A percentile compares a stretch with the other conserved stretches of the same genome.
phyloP scores from a whole-genome alignment of 2,113 vertebrate species.

The Protobothrops mucrosquamatus region DNA sequence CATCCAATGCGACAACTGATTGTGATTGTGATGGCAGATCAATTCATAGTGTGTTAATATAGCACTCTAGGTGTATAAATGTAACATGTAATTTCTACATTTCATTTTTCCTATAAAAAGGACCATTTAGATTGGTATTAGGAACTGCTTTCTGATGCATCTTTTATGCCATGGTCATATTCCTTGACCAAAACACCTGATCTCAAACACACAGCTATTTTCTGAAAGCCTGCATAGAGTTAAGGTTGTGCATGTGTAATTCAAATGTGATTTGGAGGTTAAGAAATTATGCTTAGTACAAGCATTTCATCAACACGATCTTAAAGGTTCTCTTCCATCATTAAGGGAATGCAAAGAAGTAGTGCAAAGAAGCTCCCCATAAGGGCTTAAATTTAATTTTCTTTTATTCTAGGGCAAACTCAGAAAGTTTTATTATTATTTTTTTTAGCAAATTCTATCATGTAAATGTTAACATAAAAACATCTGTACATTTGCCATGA shows the following conservation, averaged over 20 bases:
- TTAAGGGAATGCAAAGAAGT: not conserved
- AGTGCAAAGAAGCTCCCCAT: not conserved
- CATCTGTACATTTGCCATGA: constrained; percentile 91
- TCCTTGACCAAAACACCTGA: not conserved
- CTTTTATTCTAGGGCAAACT: constrained; percentile 92
- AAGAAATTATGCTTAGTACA: not conserved
- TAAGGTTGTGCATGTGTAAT: not conserved
- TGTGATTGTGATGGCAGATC: not conserved
- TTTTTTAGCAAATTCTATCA: constrained; percentile 96
- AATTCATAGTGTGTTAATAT: no score
- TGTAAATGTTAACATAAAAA: constrained; percentile 87
- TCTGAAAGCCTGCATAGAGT: not conserved
- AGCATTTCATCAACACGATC: not conserved
- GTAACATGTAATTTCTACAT: not conserved
- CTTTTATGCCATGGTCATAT: not conserved
- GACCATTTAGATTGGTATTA: not conserved
- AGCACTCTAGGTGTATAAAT: not conserved
- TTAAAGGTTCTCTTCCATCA: not conserved
- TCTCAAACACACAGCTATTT: not conserved
- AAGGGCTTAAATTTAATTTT: constrained; percentile 54
- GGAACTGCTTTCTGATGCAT: not conserved
- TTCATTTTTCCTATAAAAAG: not conserved
- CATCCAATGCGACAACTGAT: not conserved
- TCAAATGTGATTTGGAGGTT: not conserved
- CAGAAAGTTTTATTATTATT: constrained; percentile 75